A percentile compares a stretch with the other conserved stretches of the same genome.
phyloP scores from a whole-genome alignment of 2,113 vertebrate genomes.

The Anser cygnoides region DNA sequence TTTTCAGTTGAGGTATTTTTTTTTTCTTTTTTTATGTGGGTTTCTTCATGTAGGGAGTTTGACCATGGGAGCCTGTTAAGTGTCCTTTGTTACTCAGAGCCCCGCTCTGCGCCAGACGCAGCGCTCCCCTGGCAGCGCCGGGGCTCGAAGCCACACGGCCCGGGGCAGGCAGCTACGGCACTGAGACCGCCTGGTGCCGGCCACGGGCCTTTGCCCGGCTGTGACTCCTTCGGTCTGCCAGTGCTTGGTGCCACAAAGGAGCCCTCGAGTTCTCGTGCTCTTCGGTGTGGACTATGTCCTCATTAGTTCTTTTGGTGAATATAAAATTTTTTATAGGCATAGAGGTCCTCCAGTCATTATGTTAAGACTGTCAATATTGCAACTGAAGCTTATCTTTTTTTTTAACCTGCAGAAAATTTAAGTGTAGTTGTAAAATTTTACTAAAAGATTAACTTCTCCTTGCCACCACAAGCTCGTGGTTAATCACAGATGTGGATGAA shows the following conservation, averaged over 20 bases:
- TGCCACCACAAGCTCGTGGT: not conserved
- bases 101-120: not conserved
- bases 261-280: not conserved
- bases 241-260: conserved; percentile 34
- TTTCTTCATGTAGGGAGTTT: conserved; percentile 20
- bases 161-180: not conserved
- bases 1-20: not conserved
- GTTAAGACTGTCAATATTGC: not conserved
- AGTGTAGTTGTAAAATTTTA: not conserved
- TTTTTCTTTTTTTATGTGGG: not conserved
- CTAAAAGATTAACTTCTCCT: not conserved
- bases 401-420: not conserved
- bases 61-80: conserved; percentile 55
- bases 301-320: not conserved
- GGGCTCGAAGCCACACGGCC: not conserved
- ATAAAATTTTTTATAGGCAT: not conserved
- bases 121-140: accelerated
- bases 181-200: not conserved
- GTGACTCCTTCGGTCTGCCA: not conserved
- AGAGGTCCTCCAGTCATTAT: not conserved
- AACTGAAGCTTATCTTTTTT: not conserved
- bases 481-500: not conserved
- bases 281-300: not conserved
- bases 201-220: not conserved
- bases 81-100: conserved; percentile 33